These are phyloP conservation scores for Phrynocephalus versicolor DNA, from an alignment of 2,113 vertebrate species.

Conservation along the genomic window DNA sequence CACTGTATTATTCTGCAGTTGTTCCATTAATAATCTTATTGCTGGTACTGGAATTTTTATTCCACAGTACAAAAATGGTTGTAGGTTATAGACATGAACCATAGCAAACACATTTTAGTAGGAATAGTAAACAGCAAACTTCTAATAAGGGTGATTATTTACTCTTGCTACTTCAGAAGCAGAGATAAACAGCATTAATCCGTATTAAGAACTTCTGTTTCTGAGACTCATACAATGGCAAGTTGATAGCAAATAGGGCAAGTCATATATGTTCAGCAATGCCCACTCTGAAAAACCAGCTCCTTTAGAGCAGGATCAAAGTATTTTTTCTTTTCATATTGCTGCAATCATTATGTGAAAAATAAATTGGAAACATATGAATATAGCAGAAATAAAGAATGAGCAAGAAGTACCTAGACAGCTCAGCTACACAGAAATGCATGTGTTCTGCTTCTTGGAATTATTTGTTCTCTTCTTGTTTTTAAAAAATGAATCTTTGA, in stretches of 20 bases:
- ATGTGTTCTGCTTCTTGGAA: conserved; percentile 31
- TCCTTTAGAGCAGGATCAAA: neutral
- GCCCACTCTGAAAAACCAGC: conserved; percentile 39
- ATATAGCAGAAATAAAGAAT: conserved; percentile 40
- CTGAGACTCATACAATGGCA: conserved; percentile 21
- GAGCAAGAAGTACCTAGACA: conserved; percentile 26
- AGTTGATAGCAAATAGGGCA: conserved; percentile 46
- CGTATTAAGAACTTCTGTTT: conserved; percentile 29
- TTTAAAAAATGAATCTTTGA: neutral
- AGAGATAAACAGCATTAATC: too few relatives aligned
- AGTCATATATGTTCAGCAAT: conserved; percentile 44
- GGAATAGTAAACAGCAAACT: too few relatives aligned
- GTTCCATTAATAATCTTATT: neutral
- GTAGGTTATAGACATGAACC: too few relatives aligned
- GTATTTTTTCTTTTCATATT: conserved; percentile 17
- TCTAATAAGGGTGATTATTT: too few relatives aligned
- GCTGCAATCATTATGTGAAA: conserved; percentile 26
- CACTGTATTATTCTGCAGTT: neutral
- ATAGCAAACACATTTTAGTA: too few relatives aligned
- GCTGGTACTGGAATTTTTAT: neutral
- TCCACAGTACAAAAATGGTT: too few relatives aligned
- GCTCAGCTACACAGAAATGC: neutral
- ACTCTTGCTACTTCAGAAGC: too few relatives aligned
- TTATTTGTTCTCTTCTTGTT: conserved; percentile 47
- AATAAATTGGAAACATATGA: conserved; percentile 41